Conservation (phyloP, 2,888 invertebrate genomes). For the Leucophora obtusa region DNA sequence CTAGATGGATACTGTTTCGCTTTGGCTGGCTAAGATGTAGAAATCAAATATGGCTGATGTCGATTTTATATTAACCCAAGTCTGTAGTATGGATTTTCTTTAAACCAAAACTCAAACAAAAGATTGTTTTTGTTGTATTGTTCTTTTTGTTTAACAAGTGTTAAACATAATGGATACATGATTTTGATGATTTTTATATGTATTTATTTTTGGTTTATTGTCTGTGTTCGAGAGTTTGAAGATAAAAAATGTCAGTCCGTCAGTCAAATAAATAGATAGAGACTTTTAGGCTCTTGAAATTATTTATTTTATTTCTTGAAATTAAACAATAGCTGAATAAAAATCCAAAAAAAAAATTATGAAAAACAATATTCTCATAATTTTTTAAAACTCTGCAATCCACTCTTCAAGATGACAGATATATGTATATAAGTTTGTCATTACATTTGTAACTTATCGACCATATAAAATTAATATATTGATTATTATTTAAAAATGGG, state of each 20-base stretch:
- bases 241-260: slow-evolving; percentile 22
- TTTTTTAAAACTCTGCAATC: neutral
- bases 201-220: neutral
- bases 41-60: slow-evolving; percentile 13
- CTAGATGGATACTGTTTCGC: neutral
- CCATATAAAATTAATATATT: too few species aligned
- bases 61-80: neutral
- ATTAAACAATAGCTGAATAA: slow-evolving; percentile 5
- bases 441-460: too few species aligned
- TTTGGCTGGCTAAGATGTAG: slow-evolving; percentile 1
- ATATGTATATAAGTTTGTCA: too few species aligned
- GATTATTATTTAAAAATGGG: too few species aligned
- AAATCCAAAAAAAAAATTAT: neutral
- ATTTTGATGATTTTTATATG: slow-evolving; percentile 39
- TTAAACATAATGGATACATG: slow-evolving; percentile 57
- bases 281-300: slow-evolving; percentile 2
- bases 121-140: slow-evolving; percentile 41
- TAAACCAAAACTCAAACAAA: slow-evolving; percentile 30
- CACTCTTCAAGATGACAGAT: too few species aligned
- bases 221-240: neutral
- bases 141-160: slow-evolving; percentile 51
- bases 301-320: neutral
- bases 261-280: slow-evolving; percentile 7
- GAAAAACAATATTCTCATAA: slow-evolving; percentile 1
- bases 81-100: slow-evolving; percentile 28